Evolutionary conservation across 2,113 vertebrate genomes (phyloP).

Genomic region (Pituophis catenifer): DNA sequence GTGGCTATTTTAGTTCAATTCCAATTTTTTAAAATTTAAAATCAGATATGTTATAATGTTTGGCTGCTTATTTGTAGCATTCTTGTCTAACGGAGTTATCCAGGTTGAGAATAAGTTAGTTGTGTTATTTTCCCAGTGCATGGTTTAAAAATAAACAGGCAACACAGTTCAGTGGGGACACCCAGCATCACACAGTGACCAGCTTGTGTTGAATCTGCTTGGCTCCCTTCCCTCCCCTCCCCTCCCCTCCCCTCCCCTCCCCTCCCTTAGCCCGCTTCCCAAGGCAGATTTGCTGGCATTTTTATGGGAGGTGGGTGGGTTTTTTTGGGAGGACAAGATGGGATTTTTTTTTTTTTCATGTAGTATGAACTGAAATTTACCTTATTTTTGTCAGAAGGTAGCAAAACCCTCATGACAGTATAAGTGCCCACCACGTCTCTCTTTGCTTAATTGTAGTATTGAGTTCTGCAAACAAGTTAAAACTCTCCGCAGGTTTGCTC

Average conservation of each 20-base stretch:
- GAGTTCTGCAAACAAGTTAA: slow-evolving; percentile 11
- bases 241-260: not conserved
- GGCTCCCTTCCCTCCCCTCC: not conserved
- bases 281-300: slow-evolving; percentile 14
- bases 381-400: not conserved
- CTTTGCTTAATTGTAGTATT: slow-evolving; percentile 24
- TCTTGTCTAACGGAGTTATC: not conserved
- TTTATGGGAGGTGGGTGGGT: not conserved
- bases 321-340: not conserved
- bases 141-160: not conserved
- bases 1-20: not conserved
- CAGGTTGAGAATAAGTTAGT: not conserved
- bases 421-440: slow-evolving; percentile 35
- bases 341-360: not conserved
- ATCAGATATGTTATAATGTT: not conserved
- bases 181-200: not conserved
- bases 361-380: slow-evolving; percentile 37
- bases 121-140: not conserved
- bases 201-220: too few relatives aligned
- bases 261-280: not conserved
- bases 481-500: slow-evolving; percentile 32
- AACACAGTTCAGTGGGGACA: not conserved
- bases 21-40: not conserved
- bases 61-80: not conserved
- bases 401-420: not conserved